These are phyloP conservation scores for Toxostoma redivivum DNA, from an alignment of 2,113 vertebrate genomes.

Conservation along the genomic window DNA sequence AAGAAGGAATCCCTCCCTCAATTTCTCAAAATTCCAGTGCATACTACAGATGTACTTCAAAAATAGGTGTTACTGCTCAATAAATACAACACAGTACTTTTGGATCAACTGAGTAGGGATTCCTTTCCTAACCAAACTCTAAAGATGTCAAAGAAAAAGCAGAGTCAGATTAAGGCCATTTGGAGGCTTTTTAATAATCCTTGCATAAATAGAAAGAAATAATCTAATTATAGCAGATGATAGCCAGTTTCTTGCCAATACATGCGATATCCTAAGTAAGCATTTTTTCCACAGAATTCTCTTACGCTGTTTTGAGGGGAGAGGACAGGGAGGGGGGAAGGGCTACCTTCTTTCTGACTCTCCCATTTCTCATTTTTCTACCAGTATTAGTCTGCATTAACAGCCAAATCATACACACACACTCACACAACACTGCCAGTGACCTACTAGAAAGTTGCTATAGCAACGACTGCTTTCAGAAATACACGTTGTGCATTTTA, in stretches of 20 bases:
- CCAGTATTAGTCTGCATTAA: conserved; percentile 82
- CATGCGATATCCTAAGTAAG: neutral
- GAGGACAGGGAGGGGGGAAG: conserved; percentile 4
- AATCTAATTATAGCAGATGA: neutral
- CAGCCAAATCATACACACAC: conserved; percentile 84
- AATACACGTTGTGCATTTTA: conserved; percentile 91
- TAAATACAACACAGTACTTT: neutral
- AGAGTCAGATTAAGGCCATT: neutral
- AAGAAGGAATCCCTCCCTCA: accelerated
- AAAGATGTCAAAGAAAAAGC: neutral
- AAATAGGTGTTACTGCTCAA: neutral
- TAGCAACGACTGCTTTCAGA: conserved; percentile 88
- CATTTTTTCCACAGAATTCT: neutral
- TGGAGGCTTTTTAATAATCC: neutral
- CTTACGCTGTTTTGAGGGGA: neutral
- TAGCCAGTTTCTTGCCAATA: neutral
- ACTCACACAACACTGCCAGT: conserved; percentile 78
- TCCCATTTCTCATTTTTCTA: conserved; percentile 73
- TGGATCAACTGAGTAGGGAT: neutral
- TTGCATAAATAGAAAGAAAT: neutral
- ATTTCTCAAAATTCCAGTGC: neutral
- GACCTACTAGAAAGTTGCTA: conserved; percentile 87
- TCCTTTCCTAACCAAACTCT: neutral
- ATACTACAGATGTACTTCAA: neutral
- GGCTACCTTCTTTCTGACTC: conserved; percentile 32